Evolutionary conservation across 2,888 invertebrate species (phyloP).

Genomic region (Papilio gigon): DNA sequence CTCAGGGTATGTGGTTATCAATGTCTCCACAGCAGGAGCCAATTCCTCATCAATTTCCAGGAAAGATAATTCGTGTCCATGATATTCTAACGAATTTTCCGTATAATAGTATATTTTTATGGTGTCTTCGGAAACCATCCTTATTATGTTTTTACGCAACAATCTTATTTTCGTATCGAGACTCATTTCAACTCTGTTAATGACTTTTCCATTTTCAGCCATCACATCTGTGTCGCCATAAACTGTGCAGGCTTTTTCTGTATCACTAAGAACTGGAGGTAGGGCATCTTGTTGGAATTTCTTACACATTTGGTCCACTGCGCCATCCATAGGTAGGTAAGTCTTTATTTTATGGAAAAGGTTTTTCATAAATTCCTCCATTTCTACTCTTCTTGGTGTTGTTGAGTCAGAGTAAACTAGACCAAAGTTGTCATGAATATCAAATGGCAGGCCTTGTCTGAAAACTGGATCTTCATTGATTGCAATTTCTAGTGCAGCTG

Average conservation of each 20-base stretch:
- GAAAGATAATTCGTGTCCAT: constrained; percentile 86
- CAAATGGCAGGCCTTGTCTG: constrained; percentile 89
- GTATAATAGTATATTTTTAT: constrained; percentile 89
- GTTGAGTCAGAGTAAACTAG: constrained; percentile 83
- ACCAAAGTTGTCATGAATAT: constrained; percentile 90
- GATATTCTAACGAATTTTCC: constrained; percentile 93
- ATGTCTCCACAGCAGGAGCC: constrained; percentile 86
- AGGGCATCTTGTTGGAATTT: constrained; percentile 92
- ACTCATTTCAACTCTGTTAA: constrained; percentile 85
- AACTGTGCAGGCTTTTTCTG: constrained; percentile 87
- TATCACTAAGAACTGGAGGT: constrained; percentile 88
- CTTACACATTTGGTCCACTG: constrained; percentile 93
- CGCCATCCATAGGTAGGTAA: constrained; percentile 87
- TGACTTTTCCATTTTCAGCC: constrained; percentile 83
- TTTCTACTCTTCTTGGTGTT: constrained; percentile 71
- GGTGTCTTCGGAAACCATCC: constrained; percentile 84
- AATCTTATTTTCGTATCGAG: constrained; percentile 85
- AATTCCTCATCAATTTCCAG: constrained; percentile 87
- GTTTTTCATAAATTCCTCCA: constrained; percentile 78
- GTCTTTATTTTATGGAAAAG: constrained; percentile 83
- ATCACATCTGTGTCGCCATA: constrained; percentile 88
- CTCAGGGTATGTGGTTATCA: constrained; percentile 89
- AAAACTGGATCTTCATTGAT: constrained; percentile 87
- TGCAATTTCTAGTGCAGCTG: constrained; percentile 88
- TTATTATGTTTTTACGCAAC: constrained; percentile 80